A percentile compares a stretch with the other conserved stretches of the same genome.
Evolutionary conservation across 2,797 vertebrate genomes (phyloP).

Genomic region (Austrolebias charrua): DNA sequence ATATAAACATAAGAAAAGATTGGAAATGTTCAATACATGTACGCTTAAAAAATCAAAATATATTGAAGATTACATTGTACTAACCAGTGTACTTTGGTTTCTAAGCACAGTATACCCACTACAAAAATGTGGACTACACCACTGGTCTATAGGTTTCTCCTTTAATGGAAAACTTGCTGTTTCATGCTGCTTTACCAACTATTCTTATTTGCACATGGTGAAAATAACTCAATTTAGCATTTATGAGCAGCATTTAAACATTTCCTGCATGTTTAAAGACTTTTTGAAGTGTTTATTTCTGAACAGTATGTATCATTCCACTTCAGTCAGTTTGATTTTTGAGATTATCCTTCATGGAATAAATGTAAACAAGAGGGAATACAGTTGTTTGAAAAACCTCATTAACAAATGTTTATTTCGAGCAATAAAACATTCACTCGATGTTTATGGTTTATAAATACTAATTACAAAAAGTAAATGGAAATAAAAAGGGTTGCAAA

Average conservation of each 20-base stretch:
- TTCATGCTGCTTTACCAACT: neutral
- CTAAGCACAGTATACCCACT: too few species aligned
- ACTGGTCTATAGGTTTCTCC: too few species aligned
- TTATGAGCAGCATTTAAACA: neutral
- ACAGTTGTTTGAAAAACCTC: neutral
- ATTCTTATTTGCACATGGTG: neutral
- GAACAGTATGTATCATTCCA: neutral
- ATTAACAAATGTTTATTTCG: slow-evolving; percentile 1
- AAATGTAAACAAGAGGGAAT: neutral
- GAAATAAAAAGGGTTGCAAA: neutral
- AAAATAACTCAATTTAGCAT: neutral
- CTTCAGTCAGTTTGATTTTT: neutral
- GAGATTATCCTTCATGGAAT: neutral
- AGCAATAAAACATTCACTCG: neutral
- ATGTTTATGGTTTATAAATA: slow-evolving; percentile 9
- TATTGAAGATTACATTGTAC: too few species aligned
- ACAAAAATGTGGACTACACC: too few species aligned
- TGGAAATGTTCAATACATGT: too few species aligned
- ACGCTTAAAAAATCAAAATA: too few species aligned
- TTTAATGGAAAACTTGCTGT: neutral
- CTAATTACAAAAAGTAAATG: slow-evolving; percentile 3
- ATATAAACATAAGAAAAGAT: too few species aligned
- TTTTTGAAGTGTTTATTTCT: neutral
- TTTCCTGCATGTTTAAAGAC: neutral
- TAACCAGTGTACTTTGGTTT: too few species aligned